Evolutionary conservation across 2,113 vertebrate genomes (phyloP).

Genomic region (Bothrops jararaca): DNA sequence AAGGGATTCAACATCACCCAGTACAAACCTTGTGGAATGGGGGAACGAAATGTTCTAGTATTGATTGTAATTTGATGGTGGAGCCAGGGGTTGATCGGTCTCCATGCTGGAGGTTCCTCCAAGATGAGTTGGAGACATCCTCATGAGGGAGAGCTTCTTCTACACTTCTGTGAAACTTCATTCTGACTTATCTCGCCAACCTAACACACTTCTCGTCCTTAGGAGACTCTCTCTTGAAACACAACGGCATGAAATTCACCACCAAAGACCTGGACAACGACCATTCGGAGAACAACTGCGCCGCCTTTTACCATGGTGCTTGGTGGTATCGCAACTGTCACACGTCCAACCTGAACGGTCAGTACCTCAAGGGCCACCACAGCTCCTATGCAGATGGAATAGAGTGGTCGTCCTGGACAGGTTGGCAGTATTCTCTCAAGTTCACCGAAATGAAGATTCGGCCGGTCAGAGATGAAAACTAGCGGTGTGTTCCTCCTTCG

Average conservation of each 20-base stretch:
- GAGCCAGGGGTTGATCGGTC: background rate
- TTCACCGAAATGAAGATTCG: conserved; percentile 97
- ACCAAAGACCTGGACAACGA: conserved; percentile 95
- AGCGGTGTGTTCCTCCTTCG: conserved; percentile 11
- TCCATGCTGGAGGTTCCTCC: background rate
- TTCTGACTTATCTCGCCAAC: background rate
- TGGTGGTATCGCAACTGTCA: conserved; percentile 99
- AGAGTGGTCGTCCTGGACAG: conserved; percentile 98
- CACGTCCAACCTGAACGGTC: conserved; percentile 96
- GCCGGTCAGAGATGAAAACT: conserved; percentile 85
- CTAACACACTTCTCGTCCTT: background rate
- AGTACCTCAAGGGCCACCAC: conserved; percentile 92
- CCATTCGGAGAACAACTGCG: conserved; percentile 97
- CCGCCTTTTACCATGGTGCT: conserved; percentile 93
- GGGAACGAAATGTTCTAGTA: background rate
- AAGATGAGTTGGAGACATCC: background rate
- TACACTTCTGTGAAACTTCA: background rate
- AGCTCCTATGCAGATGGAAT: conserved; percentile 93
- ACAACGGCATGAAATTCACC: conserved; percentile 97
- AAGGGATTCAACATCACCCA: background rate
- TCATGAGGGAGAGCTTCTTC: background rate
- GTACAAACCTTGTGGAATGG: background rate
- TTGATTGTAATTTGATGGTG: background rate
- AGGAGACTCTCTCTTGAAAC: conserved; percentile 94
- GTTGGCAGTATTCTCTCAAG: conserved; percentile 98